These are phyloP conservation scores for Dryadula phaetusa DNA, from an alignment of 2,888 invertebrate genomes.

Conservation along the genomic window DNA sequence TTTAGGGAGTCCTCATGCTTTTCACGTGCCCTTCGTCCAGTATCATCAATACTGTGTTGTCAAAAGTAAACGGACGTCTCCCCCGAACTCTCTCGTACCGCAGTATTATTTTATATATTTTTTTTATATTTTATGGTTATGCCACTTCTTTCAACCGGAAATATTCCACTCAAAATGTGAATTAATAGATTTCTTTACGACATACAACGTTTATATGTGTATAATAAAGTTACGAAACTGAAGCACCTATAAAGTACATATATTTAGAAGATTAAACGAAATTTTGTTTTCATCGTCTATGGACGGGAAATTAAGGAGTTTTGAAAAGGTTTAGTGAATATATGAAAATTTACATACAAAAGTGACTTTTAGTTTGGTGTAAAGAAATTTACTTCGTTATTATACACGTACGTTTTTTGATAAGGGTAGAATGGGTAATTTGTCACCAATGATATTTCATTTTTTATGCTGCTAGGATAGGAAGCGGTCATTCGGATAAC, in stretches of 20 bases:
- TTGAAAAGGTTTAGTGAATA: neutral
- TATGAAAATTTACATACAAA: neutral
- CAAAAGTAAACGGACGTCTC: too few relatives aligned
- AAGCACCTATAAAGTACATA: neutral
- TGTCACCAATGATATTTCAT: too few relatives aligned
- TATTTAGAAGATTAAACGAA: neutral
- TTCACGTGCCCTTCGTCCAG: too few relatives aligned
- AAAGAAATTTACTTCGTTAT: too few relatives aligned
- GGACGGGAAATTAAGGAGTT: neutral
- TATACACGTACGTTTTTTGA: too few relatives aligned
- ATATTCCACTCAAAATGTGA: neutral
- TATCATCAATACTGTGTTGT: too few relatives aligned
- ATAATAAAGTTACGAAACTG: slow-evolving; percentile 22
- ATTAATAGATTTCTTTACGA: slow-evolving; percentile 31
- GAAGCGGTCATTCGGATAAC: too few relatives aligned
- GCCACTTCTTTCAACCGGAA: neutral
- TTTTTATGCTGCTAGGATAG: too few relatives aligned
- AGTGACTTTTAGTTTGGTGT: neutral
- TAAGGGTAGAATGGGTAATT: too few relatives aligned
- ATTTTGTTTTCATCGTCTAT: slow-evolving; percentile 3
- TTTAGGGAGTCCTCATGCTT: too few relatives aligned
- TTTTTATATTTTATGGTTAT: neutral
- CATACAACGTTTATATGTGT: slow-evolving; percentile 15
- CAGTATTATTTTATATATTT: too few relatives aligned
- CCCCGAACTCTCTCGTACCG: too few relatives aligned